Evolutionary conservation across 2,797 vertebrate species (phyloP), one percentile per base, ranked within the genome.

Genomic region (Phalanger gymnotis): DNA sequence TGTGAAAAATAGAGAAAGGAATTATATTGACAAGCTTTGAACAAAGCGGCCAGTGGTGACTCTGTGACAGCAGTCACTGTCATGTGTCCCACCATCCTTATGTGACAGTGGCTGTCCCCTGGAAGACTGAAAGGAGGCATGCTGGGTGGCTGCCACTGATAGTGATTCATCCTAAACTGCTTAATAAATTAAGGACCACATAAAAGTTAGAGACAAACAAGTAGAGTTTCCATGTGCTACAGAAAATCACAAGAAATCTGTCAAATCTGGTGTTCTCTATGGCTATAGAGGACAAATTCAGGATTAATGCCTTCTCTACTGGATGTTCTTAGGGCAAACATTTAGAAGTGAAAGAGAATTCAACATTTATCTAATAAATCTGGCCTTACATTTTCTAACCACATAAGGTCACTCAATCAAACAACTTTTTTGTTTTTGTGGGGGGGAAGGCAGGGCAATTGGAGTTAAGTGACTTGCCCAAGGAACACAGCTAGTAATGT

Each of bases 1-100:
- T 99, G 98, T 54, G 51, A 2, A 96, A 92, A 91, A 87, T 40
- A 95, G 53, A 92, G 3, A 53, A 93, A 58, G 93, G n/a, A 96
- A 57, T 58, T 93, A 89, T 55, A 93, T 81, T 95, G 96, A 93
- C 1, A 95, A 96, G 90, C 0, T 92, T 90, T 52, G 90, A n/a
- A 95, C 55, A 95, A 95, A 93, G 27, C 54, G 93, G 40, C 93
- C 28, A 93, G 61, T 54, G 91, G 25, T 13, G 4, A 91, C 25
- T 94, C 51, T 30, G 7, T 0, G 40, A 66, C 31, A 91, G n/a
- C 31, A 53, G 3, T 11, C 5, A 31, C 5, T 87, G n/a, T 47
- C 54, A 5, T 2, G 5, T 47, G 5, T 87, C 25, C 54, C n/a
- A 87, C 92, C 51, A 55, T 30, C 34, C 40, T 22, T 54, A n/a